These are phyloP conservation scores for Ochropacha duplaris DNA, from an alignment of 2,888 invertebrate species.

Conservation along the genomic window DNA sequence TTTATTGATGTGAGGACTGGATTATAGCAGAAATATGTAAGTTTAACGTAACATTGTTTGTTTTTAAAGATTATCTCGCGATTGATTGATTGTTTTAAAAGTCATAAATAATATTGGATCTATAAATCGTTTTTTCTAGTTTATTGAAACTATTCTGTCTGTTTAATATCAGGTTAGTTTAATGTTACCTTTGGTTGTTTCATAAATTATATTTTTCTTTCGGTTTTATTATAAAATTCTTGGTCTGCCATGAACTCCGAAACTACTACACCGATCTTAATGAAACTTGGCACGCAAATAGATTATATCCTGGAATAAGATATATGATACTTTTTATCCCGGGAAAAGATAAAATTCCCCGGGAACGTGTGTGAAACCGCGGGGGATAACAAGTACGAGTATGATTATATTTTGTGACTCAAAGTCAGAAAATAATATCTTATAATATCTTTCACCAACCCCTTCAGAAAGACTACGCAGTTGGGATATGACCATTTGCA, in stretches of 20 bases:
- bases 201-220: no score
- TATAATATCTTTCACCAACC: conserved; percentile 98
- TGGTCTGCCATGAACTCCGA: no score
- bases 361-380: no score
- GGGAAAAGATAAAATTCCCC: no score
- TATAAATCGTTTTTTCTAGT: background rate
- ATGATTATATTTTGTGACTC: no score
- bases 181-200: background rate
- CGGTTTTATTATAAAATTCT: no score
- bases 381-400: no score
- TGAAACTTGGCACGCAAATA: no score
- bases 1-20: background rate
- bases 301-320: no score
- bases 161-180: background rate
- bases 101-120: background rate
- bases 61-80: background rate
- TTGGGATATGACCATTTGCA: conserved; percentile 93
- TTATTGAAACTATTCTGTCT: background rate
- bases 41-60: background rate
- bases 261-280: no score
- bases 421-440: no score
- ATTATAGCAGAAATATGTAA: background rate
- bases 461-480: conserved; percentile 95
- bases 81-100: background rate
- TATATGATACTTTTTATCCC: no score